Evolutionary conservation across 2,888 invertebrate species (phyloP), one percentile per base, ranked within the genome.

Genomic region (Epirrhoe tristata): DNA sequence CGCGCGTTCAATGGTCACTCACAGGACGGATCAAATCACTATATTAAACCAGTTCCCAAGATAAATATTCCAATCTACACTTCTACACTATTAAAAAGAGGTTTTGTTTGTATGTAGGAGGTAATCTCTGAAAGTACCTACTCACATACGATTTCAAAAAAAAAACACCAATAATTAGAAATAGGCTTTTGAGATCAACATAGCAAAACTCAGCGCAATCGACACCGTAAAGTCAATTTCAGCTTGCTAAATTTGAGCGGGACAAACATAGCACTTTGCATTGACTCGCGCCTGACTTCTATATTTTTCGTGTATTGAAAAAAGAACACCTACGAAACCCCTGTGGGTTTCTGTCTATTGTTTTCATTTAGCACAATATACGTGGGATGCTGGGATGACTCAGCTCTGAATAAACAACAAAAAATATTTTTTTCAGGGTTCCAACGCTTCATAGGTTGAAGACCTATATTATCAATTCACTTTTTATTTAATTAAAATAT

Each of bases 1-100:
- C 81, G 72, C 81, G 83, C 83, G 81, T 82, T 81, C 81, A 84
- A 80, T 79, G 79, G 81, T 82, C 78, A 79, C 75, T 66, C 53
- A 66, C 55, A 62, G 66, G 79, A 73, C 67, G 74, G 76, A 77
- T 77, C 71, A 69, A 81, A 73, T 62, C 58, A 63, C 56, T 57
- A 50, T 17, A 36, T 52, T 24, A 55, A 59, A 16, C 31, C 48
- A 46, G 53, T 31, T 54, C 17, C 51, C n/a, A 51, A 52, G 43
- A 59, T 17, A 58, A 58, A 53, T 57, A 62, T 57, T 63, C 12
- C 32, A 63, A 53, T 63, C 34, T 43, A 24, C 24, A 24, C 24
- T 24, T 24, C 24, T 24, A 24, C 24, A 24, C 24, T 24, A 24
- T 24, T 24, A 24, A 24, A 24, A 3, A 24, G 24, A 24, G 24